phyloP scores from a whole-genome alignment of 2,888 invertebrate species.

The Rhingia rostrata region DNA sequence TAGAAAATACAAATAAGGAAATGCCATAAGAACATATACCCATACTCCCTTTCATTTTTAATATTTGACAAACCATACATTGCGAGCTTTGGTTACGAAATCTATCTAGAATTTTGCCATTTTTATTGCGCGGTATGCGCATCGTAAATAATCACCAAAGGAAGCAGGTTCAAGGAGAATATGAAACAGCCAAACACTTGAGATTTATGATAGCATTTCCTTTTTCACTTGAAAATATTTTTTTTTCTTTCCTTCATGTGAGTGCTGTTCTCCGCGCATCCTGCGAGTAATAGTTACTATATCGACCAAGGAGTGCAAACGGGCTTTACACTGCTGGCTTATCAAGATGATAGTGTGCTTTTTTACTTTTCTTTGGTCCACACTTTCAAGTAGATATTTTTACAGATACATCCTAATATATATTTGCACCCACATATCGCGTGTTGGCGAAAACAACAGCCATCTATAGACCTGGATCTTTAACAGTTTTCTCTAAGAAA shows the following conservation, averaged over 20 bases:
- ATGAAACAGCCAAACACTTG: slow-evolving; percentile 39
- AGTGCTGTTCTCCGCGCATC: background rate
- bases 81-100: background rate
- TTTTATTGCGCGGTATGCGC: slow-evolving; percentile 9
- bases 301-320: background rate
- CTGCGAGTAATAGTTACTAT: background rate
- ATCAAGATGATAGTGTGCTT: slow-evolving; percentile 2
- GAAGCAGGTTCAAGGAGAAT: slow-evolving; percentile 21
- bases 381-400: slow-evolving; percentile 6
- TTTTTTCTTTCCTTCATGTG: slow-evolving; percentile 25
- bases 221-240: slow-evolving; percentile 39
- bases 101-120: background rate
- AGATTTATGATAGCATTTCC: slow-evolving; percentile 53
- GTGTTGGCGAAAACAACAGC: slow-evolving; percentile 11
- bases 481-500: background rate
- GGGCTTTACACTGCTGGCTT: background rate
- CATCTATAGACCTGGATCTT: slow-evolving; percentile 14
- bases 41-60: background rate
- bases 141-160: background rate
- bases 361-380: background rate
- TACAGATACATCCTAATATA: slow-evolving; percentile 1
- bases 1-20: too few species aligned
- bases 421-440: slow-evolving; percentile 5
- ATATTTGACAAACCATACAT: background rate
- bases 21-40: background rate